A percentile compares a stretch with the other conserved stretches of the same genome.
Conservation (phyloP, 2,113 vertebrate genomes). For the Nymphicus hollandicus region DNA sequence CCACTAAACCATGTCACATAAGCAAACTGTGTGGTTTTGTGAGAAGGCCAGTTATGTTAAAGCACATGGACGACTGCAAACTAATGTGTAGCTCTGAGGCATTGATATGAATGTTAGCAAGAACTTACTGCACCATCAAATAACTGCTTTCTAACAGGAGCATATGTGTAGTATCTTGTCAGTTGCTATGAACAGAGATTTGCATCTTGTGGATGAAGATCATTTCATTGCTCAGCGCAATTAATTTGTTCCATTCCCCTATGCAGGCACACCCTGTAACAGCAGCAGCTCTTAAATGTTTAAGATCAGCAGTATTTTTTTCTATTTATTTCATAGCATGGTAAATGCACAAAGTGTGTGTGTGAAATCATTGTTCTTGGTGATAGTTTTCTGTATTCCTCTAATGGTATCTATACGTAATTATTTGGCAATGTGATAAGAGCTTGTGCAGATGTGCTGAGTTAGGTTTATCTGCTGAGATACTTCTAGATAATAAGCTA, state of each 20-base stretch:
- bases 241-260: conserved; percentile 10
- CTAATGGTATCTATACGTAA: background rate
- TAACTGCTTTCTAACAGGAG: background rate
- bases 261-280: background rate
- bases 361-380: background rate
- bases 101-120: background rate
- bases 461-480: background rate
- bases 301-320: background rate
- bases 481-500: background rate
- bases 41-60: background rate
- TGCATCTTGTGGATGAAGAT: background rate
- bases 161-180: background rate
- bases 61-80: background rate
- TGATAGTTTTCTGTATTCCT: background rate
- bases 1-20: background rate
- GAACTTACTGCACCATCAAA: background rate
- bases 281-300: background rate
- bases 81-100: background rate
- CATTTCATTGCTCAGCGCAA: background rate
- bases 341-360: background rate
- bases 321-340: background rate
- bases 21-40: background rate
- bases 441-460: background rate
- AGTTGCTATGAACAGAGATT: background rate
- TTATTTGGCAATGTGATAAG: background rate